Percentiles rank a stretch among this genome's conserved stretches.
phyloP scores from a whole-genome alignment of 2,888 invertebrate genomes.

The Criorhina ranunculi region DNA sequence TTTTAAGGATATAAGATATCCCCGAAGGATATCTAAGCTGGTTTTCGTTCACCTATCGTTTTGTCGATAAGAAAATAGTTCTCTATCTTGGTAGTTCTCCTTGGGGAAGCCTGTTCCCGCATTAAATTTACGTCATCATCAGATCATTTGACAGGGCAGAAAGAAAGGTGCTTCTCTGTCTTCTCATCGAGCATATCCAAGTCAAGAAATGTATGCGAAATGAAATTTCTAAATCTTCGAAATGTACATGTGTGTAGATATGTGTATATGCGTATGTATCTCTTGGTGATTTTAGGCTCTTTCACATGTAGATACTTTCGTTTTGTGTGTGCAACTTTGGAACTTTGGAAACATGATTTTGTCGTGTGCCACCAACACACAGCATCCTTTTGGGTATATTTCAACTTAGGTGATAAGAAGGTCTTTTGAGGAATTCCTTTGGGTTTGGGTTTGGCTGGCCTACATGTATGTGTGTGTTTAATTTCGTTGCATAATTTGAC shows the following conservation, averaged over 20 bases:
- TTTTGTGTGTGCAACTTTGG: conserved; percentile 17
- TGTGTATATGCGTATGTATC: too few relatives aligned
- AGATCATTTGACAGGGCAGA: conserved; percentile 13
- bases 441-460: conserved; percentile 9
- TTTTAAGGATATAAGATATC: not conserved
- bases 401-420: conserved; percentile 5
- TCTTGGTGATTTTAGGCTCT: conserved; percentile 2
- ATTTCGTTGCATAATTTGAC: conserved; percentile 43
- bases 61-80: conserved; percentile 8
- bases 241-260: not conserved
- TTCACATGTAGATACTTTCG: not conserved
- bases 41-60: not conserved
- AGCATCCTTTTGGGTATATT: not conserved
- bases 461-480: conserved; percentile 7
- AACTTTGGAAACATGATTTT: conserved; percentile 34
- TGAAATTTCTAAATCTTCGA: conserved; percentile 10
- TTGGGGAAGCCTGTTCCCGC: conserved; percentile 23
- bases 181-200: not conserved
- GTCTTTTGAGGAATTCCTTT: conserved; percentile 9
- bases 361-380: conserved; percentile 24
- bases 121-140: conserved; percentile 48
- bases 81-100: conserved; percentile 3
- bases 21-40: not conserved
- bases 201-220: conserved; percentile 17
- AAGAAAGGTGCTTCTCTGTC: not conserved